Percentiles rank a stretch among this genome's conserved stretches.
Conservation (phyloP, 2,888 invertebrate species). For the Chorisops tibialis region DNA sequence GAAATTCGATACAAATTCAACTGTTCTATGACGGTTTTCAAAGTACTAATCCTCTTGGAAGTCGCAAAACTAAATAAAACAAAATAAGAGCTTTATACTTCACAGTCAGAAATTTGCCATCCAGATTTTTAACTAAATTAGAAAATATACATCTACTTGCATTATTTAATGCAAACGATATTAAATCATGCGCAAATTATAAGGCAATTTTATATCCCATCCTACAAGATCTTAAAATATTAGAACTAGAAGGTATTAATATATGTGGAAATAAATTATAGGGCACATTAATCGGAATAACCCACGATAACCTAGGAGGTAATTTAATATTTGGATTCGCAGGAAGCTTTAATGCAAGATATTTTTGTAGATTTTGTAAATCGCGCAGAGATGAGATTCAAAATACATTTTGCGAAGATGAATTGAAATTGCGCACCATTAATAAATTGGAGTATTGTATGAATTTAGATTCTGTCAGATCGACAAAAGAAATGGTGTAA, state of each 20-base stretch:
- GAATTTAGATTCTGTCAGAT: neutral
- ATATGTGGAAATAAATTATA: neutral
- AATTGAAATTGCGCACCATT: neutral
- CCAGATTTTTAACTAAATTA: conserved; percentile 20
- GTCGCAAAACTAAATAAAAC: conserved; percentile 29
- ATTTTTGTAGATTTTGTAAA: conserved; percentile 27
- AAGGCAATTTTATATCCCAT: conserved; percentile 23
- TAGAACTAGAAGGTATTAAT: conserved; percentile 15
- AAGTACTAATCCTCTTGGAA: conserved; percentile 29
- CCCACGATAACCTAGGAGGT: conserved; percentile 29
- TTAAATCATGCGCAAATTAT: neutral
- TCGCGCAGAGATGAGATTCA: conserved; percentile 26
- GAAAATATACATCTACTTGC: conserved; percentile 24
- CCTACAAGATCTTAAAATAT: conserved; percentile 18
- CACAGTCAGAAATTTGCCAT: conserved; percentile 24
- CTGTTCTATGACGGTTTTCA: conserved; percentile 31
- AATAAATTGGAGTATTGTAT: neutral
- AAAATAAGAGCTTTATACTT: conserved; percentile 31
- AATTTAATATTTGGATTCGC: conserved; percentile 25
- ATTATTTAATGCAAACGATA: conserved; percentile 27
- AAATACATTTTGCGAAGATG: conserved; percentile 14
- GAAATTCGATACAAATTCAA: conserved; percentile 23
- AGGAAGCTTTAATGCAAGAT: conserved; percentile 20
- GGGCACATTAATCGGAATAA: conserved; percentile 21
- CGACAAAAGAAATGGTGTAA: conserved; percentile 13